phyloP scores from a whole-genome alignment of 2,113 vertebrate genomes.

The Mormyrus lacerda region DNA sequence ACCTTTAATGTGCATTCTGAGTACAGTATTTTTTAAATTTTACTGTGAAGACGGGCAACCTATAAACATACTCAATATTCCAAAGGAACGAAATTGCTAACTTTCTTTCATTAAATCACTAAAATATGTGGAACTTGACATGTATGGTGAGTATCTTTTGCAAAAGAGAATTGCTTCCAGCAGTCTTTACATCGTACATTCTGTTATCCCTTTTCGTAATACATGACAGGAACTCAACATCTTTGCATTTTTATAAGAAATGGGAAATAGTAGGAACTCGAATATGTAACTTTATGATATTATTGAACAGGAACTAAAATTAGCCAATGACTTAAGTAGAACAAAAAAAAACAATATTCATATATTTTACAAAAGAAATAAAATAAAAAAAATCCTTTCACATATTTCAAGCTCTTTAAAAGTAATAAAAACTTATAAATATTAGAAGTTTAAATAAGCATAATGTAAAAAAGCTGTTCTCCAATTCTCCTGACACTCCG shows the following conservation, averaged over 20 bases:
- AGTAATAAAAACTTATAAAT: background rate
- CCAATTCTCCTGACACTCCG: background rate
- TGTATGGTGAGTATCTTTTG: background rate
- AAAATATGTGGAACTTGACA: conserved; percentile 33
- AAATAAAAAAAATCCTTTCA: background rate
- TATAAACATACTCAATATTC: background rate
- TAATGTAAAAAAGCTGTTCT: background rate
- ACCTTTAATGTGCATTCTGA: background rate
- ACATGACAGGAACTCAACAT: conserved; percentile 50
- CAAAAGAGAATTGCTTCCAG: conserved; percentile 25
- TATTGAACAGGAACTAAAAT: conserved; percentile 23
- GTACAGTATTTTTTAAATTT: background rate
- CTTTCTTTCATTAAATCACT: conserved; percentile 33
- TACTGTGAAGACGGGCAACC: background rate
- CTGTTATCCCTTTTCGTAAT: conserved; percentile 39
- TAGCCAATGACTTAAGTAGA: background rate
- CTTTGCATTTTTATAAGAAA: conserved; percentile 42
- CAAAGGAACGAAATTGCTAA: background rate
- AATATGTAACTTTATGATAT: conserved; percentile 27
- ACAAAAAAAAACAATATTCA: background rate
- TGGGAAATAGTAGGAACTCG: conserved; percentile 40
- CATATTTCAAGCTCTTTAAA: background rate
- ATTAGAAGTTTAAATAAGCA: background rate
- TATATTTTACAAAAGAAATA: background rate
- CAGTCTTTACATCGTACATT: conserved; percentile 29